Percentiles rank a stretch among this genome's conserved stretches.
Evolutionary conservation across 2,113 vertebrate genomes (phyloP).

Genomic region (Aegithalos caudatus): DNA sequence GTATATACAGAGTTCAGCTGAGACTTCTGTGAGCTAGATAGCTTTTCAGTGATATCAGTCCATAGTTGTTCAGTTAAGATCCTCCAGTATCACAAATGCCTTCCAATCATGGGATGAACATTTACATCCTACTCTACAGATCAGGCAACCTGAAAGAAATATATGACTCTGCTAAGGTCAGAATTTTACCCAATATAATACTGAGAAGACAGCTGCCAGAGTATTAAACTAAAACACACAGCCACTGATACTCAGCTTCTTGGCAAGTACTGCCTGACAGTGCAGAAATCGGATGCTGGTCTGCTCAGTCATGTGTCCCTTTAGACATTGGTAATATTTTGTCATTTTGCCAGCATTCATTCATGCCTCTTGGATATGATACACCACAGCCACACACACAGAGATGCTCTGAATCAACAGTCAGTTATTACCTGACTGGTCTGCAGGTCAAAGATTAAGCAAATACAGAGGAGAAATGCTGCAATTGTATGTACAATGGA

Average conservation of each 20-base stretch:
- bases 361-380: constrained; percentile 11
- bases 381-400: background rate
- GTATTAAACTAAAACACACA: background rate
- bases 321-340: background rate
- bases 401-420: background rate
- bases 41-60: background rate
- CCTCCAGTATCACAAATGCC: background rate
- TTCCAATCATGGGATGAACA: background rate
- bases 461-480: background rate
- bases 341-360: constrained; percentile 39
- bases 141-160: background rate
- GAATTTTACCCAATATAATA: background rate
- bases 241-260: constrained; percentile 11
- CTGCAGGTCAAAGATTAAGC: background rate
- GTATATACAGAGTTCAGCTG: background rate
- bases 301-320: constrained; percentile 29
- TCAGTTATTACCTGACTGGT: background rate
- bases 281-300: background rate
- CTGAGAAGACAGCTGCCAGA: background rate
- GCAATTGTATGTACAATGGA: background rate
- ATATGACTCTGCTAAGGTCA: background rate
- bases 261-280: background rate
- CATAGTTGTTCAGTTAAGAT: background rate
- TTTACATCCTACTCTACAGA: background rate
- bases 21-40: background rate